phyloP scores from a whole-genome alignment of 2,113 vertebrate species.

The Solea senegalensis region DNA sequence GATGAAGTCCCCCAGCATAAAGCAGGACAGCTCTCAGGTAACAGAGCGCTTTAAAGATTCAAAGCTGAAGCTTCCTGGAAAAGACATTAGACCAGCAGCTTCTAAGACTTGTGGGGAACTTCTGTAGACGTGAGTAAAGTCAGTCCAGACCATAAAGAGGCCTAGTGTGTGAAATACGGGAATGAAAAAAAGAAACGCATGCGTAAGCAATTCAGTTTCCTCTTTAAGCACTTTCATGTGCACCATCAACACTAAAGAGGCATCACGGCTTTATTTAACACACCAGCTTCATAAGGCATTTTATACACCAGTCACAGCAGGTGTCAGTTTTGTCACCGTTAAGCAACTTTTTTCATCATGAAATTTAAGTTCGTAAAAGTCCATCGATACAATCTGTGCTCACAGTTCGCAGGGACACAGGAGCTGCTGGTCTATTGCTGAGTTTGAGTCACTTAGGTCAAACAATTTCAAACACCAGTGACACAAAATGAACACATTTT shows the following conservation, averaged over 20 bases:
- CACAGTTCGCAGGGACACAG: too few species aligned
- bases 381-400: too few species aligned
- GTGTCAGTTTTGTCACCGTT: too few species aligned
- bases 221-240: conserved; percentile 26
- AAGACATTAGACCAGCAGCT: conserved; percentile 26
- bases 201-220: conserved; percentile 47
- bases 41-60: conserved; percentile 44
- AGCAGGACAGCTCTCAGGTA: conserved; percentile 15
- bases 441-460: too few species aligned
- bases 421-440: too few species aligned
- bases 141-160: conserved; percentile 2
- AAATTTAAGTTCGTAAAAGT: too few species aligned
- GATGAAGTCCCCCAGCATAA: not conserved
- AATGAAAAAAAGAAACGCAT: conserved; percentile 2
- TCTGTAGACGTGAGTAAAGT: not conserved
- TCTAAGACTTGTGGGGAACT: not conserved
- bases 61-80: conserved; percentile 29
- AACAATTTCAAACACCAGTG: too few species aligned
- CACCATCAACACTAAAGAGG: not conserved
- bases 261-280: not conserved
- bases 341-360: too few species aligned
- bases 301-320: too few species aligned
- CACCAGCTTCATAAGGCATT: too few species aligned
- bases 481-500: too few species aligned
- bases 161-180: not conserved